Evolutionary conservation across 2,113 vertebrate genomes (phyloP).

Genomic region (Pogonocichla stellata): DNA sequence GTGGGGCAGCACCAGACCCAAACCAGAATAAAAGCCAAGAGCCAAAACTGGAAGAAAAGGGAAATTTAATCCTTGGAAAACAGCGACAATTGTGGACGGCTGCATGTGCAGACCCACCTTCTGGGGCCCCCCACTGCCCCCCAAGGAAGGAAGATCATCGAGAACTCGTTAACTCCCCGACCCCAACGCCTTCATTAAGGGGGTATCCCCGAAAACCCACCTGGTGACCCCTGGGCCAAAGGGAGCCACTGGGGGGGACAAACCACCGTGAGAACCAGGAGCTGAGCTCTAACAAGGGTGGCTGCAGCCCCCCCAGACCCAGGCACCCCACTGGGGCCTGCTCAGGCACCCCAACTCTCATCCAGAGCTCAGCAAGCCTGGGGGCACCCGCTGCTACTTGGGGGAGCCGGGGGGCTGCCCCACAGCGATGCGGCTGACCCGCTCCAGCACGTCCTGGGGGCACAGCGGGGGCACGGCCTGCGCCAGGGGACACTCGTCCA

Average conservation of each 20-base stretch:
- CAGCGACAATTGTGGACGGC: rapidly evolving
- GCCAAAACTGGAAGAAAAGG: background rate
- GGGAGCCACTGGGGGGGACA: rapidly evolving
- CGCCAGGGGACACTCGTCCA: slow-evolving; percentile 91
- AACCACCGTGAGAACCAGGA: rapidly evolving
- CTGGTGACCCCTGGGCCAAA: rapidly evolving
- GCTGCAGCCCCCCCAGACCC: background rate
- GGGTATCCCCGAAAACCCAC: background rate
- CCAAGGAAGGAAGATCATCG: background rate
- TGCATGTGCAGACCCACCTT: rapidly evolving
- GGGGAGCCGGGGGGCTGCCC: slow-evolving; percentile 25
- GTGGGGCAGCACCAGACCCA: rapidly evolving
- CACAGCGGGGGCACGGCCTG: slow-evolving; percentile 82
- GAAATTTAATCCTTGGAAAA: background rate
- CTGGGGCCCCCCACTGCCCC: rapidly evolving
- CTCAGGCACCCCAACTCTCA: background rate
- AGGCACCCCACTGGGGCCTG: rapidly evolving
- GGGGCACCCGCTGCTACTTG: rapidly evolving
- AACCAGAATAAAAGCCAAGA: background rate
- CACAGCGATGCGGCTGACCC: slow-evolving; percentile 75
- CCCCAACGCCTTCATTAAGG: background rate
- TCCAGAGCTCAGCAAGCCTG: rapidly evolving
- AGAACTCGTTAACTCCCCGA: background rate
- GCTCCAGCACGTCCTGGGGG: slow-evolving; percentile 81
- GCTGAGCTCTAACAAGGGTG: rapidly evolving